Evolutionary conservation across 2,113 vertebrate genomes (phyloP).

Genomic region (Zapus hudsonius): DNA sequence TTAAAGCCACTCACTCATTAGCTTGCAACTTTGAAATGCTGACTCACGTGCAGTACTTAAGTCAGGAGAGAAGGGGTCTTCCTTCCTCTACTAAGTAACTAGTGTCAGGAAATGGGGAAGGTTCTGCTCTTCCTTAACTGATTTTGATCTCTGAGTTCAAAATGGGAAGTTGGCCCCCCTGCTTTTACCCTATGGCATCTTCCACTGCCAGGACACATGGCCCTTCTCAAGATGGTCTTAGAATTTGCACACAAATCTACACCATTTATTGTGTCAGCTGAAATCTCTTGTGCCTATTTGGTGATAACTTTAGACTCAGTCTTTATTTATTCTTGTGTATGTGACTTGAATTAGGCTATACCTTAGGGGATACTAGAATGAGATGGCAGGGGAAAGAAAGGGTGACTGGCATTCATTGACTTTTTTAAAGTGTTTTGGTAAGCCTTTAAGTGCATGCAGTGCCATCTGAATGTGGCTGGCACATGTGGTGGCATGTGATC

Average conservation of each 20-base stretch:
- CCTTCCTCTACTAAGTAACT: not conserved
- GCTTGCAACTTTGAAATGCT: not conserved
- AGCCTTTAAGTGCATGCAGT: not conserved
- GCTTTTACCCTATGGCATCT: not conserved
- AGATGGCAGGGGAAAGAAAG: not conserved
- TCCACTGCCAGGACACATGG: not conserved
- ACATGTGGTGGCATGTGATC: not conserved
- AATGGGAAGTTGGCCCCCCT: not conserved
- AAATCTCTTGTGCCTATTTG: not conserved
- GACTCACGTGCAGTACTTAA: not conserved
- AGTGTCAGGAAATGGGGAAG: not conserved
- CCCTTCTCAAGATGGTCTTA: not conserved
- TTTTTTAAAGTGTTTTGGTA: not conserved
- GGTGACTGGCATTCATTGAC: not conserved
- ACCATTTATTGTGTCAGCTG: not conserved
- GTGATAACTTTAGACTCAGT: not conserved
- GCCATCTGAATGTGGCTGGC: not conserved
- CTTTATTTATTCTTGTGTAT: not conserved
- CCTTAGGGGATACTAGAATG: not conserved
- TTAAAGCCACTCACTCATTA: not conserved
- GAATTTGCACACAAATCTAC: not conserved
- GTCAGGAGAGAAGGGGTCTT: not conserved
- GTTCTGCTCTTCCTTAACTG: not conserved
- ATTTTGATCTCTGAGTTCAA: slow-evolving; percentile 14
- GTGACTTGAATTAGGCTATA: not conserved